Evolutionary conservation across 2,113 vertebrate species (phyloP), one percentile per base, ranked within the genome.

Genomic region (Micronisus gabar): DNA sequence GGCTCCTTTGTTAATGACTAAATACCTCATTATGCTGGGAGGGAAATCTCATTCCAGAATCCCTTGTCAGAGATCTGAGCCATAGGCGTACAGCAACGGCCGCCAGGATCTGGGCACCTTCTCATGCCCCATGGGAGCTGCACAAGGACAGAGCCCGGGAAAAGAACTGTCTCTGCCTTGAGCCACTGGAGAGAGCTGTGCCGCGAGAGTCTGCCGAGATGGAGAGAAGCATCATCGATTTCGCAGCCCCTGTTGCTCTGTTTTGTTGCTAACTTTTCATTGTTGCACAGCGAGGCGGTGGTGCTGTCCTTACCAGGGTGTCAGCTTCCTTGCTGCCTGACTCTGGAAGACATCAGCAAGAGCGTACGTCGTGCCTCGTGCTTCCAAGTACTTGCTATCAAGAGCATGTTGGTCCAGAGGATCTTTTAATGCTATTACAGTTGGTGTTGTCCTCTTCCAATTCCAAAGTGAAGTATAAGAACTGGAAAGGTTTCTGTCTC

Each of bases 401-500:
- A 86, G 81, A 67, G 47, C 87, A 53, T n/a, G 55, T 52, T 92
- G 56, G 63, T 91, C 81, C 89, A 84, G 81, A 73, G 76, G 63
- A 92, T 93, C 66, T 93, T 81, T 81, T 91, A 94, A 95, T 83
- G 47, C 72, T 91, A 26, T 90, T 95, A 59, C 43, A 86, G 58
- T 76, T 0, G 0, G 27, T 91, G 84, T 62, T 94, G 62, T 94
- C 47, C 32, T 95, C 81, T 93, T 93, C 78, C 62, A 87, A 70
- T 66, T 91, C 78, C 32, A 50, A 94, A 95, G 58, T 47, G 82
- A 90, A 86, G 65, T 84, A 50, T 83, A 84, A 93, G 86, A 91
- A 87, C 91, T 90, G 78, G 91, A 85, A 89, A 89, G 70, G 88
- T 93, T 96, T 95, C 78, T 90, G 62, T 90, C 91, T 96, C 29